Base-by-base conservation (phyloP, 2,888 invertebrate genomes). In the Saturnia pavonia region DNA sequence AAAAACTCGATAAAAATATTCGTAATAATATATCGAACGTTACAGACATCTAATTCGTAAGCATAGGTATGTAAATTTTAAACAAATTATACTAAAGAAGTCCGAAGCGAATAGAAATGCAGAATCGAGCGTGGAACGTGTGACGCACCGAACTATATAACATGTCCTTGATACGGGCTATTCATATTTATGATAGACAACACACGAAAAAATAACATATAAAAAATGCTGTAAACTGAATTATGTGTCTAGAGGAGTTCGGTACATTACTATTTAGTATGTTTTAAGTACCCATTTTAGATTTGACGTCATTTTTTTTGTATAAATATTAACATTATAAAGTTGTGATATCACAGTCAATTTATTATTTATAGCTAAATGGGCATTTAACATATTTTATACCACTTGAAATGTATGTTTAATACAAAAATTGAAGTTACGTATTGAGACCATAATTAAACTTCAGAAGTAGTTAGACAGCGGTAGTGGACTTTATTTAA, bases 111-210 rank as follows among this genome's bases (percentile, higher is more conserved):
- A 78, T 76, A 75, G 72, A 72, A 78, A 80, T 80, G 76, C 78
- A 81, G 76, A 79, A 73, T 6, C 78, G 75, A 79, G 72, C 78
- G 75, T 74, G 78, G 74, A 76, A 74, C 74, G 75, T 74, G 75
- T 84, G 82, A 84, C 82, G 85, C 83, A 83, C 74, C 76, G 75
- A 74, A 78, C 81, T 81, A 77, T 79, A 77, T 82, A 79, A 82
- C 76, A 79, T 85, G 88, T 84, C 88, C 88, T 89, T 88, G 88
- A 78, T 78, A 76, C 71, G 71, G 75, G 71, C 74, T 80, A 83
- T 88, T 85, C 83, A 87, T 88, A 88, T 87, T 81, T 82, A 88
- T 81, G 77, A 79, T 80, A 82, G 78, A 76, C 75, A 81, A 76
- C 70, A 75, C 51, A 67, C 69, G 76, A 72, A 70, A n/a, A 74